Evolutionary conservation across 1,140 invertebrate species (phyloP), one percentile per base, ranked within the genome.

Genomic region (Thaumetopoea pityocampa): DNA sequence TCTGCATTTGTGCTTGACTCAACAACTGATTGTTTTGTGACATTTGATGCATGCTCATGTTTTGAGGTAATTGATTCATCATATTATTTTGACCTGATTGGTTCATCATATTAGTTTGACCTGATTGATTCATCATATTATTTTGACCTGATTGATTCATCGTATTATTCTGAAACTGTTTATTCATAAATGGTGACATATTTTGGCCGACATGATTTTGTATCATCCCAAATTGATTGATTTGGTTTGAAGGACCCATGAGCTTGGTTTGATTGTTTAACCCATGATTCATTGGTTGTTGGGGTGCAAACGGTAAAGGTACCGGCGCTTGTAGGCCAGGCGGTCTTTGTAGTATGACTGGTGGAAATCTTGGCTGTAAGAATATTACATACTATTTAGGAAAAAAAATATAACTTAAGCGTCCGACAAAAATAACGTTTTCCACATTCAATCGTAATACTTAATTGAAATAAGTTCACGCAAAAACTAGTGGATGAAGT

Each of bases 261-360:
- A 70, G 59, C 32, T 70, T 71, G 49, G 64, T 80, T 45, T 73
- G 64, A 30, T 47, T 68, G 26, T 55, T 63, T 22, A 73, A 55
- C 17, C 59, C 64, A 16, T 67, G 56, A 7, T 20, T 26, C 47
- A 68, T 70, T 8, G 43, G 29, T 27, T 78, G 74, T 47, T 80
- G 72, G 2, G 70, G 73, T 1, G 71, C 77, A 30, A 67, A 84
- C 1, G 80, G 76, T 15, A 79, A 35, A 1, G 76, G 68, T 3
- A 81, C 71, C 0, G 77, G 80, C 2, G 67, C 77, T 40, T 81
- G 77, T 0, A 81, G 48, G 0, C 77, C 77, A 0, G 73, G 77
- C 2, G 80, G 80, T 43, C 80, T 52, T 63, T 84, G 77, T 8
- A 80, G 42, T 18, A 83, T 79, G 3, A 79, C 70, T 2, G 77